Evolutionary conservation across 2,888 invertebrate species (phyloP).

Genomic region (Psylliodes chrysocephalus): DNA sequence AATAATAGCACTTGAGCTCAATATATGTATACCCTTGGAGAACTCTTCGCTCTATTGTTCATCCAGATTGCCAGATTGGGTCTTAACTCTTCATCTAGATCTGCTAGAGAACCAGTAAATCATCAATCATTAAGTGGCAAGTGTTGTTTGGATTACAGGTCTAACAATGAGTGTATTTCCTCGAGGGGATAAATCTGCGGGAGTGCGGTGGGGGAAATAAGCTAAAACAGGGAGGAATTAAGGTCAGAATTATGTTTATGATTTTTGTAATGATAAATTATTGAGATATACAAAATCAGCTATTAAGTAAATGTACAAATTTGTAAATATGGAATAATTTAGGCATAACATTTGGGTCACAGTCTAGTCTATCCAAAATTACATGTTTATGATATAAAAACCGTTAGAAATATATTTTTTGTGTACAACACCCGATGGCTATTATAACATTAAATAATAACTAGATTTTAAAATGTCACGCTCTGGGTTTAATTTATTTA

Average conservation of each 20-base stretch:
- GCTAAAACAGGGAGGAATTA: not conserved
- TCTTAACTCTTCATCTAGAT: slow-evolving; percentile 49
- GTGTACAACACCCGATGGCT: too few relatives aligned
- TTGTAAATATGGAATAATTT: too few relatives aligned
- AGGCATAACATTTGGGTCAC: too few relatives aligned
- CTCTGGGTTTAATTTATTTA: too few relatives aligned
- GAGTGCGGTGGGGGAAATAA: not conserved
- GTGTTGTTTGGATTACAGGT: slow-evolving; percentile 54
- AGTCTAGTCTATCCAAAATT: too few relatives aligned
- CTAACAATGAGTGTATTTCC: slow-evolving; percentile 50
- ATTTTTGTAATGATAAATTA: too few relatives aligned
- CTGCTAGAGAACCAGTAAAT: slow-evolving; percentile 36
- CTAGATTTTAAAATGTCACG: too few relatives aligned
- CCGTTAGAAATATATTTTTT: too few relatives aligned
- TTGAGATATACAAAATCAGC: too few relatives aligned
- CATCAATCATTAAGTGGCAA: slow-evolving; percentile 56
- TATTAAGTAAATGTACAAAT: too few relatives aligned
- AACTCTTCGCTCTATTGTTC: slow-evolving; percentile 53
- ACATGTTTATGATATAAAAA: too few relatives aligned
- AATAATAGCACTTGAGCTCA: slow-evolving; percentile 51
- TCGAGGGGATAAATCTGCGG: slow-evolving; percentile 27
- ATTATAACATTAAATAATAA: too few relatives aligned
- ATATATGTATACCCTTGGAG: slow-evolving; percentile 49
- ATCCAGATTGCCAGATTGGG: slow-evolving; percentile 53
- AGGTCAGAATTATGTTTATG: not conserved